Percentiles rank a stretch among this genome's conserved stretches.
These are phyloP conservation scores for Napeogenes inachia DNA, from an alignment of 2,888 invertebrate genomes.

Conservation along the genomic window DNA sequence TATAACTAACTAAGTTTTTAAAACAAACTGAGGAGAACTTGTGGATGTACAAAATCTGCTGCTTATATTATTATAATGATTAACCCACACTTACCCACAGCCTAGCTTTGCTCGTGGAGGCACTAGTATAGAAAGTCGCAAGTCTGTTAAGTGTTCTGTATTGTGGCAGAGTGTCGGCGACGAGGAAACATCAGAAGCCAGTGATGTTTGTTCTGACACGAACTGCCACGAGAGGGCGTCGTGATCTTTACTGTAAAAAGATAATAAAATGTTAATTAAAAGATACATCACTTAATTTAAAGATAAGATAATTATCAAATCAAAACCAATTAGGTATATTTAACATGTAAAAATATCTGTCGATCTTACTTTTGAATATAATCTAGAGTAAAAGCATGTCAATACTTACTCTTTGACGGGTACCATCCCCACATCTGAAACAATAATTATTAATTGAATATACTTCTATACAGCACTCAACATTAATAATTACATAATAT, in stretches of 20 bases:
- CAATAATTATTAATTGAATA: slow-evolving; percentile 32
- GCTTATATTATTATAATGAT: neutral
- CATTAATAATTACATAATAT: too few relatives aligned
- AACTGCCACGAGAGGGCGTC: slow-evolving; percentile 92
- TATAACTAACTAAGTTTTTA: neutral
- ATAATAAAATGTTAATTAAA: slow-evolving; percentile 7
- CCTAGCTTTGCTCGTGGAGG: slow-evolving; percentile 90
- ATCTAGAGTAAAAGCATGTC: neutral
- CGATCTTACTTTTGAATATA: neutral
- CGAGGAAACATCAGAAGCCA: slow-evolving; percentile 75
- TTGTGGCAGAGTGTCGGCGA: slow-evolving; percentile 69
- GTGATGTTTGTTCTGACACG: slow-evolving; percentile 77
- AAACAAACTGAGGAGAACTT: neutral
- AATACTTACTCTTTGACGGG: slow-evolving; percentile 94
- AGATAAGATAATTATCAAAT: too few relatives aligned
- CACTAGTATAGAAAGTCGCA: slow-evolving; percentile 86
- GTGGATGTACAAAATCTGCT: neutral
- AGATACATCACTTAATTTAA: slow-evolving; percentile 12
- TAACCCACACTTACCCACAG: slow-evolving; percentile 80
- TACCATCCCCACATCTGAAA: slow-evolving; percentile 94
- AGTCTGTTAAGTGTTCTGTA: slow-evolving; percentile 74
- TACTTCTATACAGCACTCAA: too few relatives aligned
- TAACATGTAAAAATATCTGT: too few relatives aligned
- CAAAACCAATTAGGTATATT: too few relatives aligned
- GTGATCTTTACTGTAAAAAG: slow-evolving; percentile 79